Conservation (phyloP, 2,888 invertebrate genomes). For the Chelonus formosanus region DNA sequence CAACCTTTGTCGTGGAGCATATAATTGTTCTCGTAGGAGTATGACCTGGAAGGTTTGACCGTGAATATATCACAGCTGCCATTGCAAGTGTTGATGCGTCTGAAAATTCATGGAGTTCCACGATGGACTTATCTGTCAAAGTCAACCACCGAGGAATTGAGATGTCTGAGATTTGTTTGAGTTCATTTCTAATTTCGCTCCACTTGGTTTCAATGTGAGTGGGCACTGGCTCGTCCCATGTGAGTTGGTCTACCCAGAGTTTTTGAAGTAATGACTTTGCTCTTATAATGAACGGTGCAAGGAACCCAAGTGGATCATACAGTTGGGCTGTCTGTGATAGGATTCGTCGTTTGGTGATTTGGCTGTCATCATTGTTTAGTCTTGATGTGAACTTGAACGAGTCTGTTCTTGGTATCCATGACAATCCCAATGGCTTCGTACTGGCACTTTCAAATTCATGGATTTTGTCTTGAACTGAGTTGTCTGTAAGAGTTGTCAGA, state of each 20-base stretch:
- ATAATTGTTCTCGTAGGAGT: slow-evolving; percentile 12
- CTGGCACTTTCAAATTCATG: no score
- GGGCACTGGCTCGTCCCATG: slow-evolving; percentile 35
- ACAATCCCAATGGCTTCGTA: no score
- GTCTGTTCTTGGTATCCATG: no score
- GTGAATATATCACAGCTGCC: slow-evolving; percentile 29
- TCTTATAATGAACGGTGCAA: slow-evolving; percentile 33
- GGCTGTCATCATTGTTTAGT: no score
- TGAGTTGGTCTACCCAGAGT: slow-evolving; percentile 35
- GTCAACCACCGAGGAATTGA: slow-evolving; percentile 35
- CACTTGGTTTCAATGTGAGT: slow-evolving; percentile 4
- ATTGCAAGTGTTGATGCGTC: slow-evolving; percentile 40
- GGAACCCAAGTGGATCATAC: slow-evolving; percentile 39
- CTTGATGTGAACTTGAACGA: no score
- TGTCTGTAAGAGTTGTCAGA: neutral
- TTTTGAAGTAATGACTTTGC: slow-evolving; percentile 39
- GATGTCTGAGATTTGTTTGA: slow-evolving; percentile 16
- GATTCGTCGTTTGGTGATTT: slow-evolving; percentile 31
- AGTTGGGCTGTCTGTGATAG: slow-evolving; percentile 35
- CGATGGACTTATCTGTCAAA: neutral
- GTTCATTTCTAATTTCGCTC: slow-evolving; percentile 22
- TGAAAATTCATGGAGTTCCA: slow-evolving; percentile 40
- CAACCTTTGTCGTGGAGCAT: slow-evolving; percentile 27
- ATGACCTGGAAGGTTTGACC: no score
- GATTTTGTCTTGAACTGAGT: no score